Evolutionary conservation across 2,113 vertebrate species (phyloP).

Genomic region (Syrmaticus mikado): DNA sequence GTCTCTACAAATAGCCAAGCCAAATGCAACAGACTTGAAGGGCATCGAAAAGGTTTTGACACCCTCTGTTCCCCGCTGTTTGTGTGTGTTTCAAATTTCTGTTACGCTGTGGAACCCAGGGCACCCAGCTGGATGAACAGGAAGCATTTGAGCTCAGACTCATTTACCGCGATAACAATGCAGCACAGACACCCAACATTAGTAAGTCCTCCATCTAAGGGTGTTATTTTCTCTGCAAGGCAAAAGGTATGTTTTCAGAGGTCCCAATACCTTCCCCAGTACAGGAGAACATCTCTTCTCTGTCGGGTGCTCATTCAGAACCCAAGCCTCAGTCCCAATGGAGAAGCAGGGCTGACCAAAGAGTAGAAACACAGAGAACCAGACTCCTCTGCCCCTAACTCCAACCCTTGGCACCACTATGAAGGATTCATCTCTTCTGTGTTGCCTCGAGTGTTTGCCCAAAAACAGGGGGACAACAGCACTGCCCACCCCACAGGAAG

Average conservation of each 20-base stretch:
- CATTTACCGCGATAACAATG: not conserved
- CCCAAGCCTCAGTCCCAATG: not conserved
- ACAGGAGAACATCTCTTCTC: not conserved
- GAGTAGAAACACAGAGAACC: not conserved
- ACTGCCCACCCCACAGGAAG: not conserved
- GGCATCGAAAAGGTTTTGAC: not conserved
- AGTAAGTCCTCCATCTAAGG: not conserved
- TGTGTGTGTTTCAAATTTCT: accelerated
- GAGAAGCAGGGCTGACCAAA: not conserved
- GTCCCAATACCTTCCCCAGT: not conserved
- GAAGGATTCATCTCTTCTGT: not conserved
- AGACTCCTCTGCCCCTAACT: too few species aligned
- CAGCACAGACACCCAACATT: not conserved
- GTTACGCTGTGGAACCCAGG: not conserved
- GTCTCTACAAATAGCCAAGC: not conserved
- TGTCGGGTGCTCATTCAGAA: too few species aligned
- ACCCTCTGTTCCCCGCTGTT: not conserved
- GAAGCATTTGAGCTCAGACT: not conserved
- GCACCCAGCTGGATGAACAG: not conserved
- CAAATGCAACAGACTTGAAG: not conserved
- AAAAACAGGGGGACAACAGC: accelerated
- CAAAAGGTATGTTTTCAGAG: not conserved
- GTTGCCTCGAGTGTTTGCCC: accelerated
- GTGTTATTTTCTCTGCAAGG: not conserved
- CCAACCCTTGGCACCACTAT: accelerated